A percentile compares a stretch with the other conserved stretches of the same genome.
Conservation (phyloP, 2,888 invertebrate species). For the Megastigmus dorsalis region DNA sequence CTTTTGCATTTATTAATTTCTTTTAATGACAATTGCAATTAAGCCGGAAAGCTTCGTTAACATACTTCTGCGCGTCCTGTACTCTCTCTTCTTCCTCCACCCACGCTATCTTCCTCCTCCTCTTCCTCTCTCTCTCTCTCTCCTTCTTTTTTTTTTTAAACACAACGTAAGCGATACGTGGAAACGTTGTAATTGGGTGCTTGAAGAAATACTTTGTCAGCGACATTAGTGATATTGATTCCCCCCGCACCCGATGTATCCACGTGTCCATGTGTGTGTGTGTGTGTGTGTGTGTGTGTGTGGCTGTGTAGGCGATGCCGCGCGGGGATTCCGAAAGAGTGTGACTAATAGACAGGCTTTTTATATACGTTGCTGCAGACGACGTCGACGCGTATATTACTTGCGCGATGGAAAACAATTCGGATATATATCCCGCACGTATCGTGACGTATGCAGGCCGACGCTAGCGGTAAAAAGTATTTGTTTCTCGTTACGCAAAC, state of each 20-base stretch:
- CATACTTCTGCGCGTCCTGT: background rate
- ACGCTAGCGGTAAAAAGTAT: too few species aligned
- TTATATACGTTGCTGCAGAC: background rate
- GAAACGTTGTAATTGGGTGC: slow-evolving; percentile 37
- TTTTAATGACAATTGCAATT: slow-evolving; percentile 16
- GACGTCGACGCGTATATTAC: too few species aligned
- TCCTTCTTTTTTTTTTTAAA: too few species aligned
- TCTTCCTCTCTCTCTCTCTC: too few species aligned
- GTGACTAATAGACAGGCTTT: slow-evolving; percentile 3
- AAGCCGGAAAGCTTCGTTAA: background rate
- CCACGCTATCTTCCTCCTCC: background rate
- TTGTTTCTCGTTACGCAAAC: too few species aligned
- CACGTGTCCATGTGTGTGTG: background rate
- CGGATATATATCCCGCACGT: too few species aligned
- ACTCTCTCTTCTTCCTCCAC: background rate
- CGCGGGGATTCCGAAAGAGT: background rate
- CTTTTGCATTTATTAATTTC: slow-evolving; percentile 4
- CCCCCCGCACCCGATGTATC: background rate
- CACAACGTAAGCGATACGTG: background rate
- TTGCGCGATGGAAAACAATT: background rate
- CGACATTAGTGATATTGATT: slow-evolving; percentile 43
- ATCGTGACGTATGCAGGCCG: too few species aligned
- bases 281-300: background rate
- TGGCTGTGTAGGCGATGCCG: background rate
- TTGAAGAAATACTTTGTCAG: slow-evolving; percentile 42